Evolutionary conservation across 2,888 invertebrate species (phyloP), one percentile per base, ranked within the genome.

Genomic region (Epiblema foenella): DNA sequence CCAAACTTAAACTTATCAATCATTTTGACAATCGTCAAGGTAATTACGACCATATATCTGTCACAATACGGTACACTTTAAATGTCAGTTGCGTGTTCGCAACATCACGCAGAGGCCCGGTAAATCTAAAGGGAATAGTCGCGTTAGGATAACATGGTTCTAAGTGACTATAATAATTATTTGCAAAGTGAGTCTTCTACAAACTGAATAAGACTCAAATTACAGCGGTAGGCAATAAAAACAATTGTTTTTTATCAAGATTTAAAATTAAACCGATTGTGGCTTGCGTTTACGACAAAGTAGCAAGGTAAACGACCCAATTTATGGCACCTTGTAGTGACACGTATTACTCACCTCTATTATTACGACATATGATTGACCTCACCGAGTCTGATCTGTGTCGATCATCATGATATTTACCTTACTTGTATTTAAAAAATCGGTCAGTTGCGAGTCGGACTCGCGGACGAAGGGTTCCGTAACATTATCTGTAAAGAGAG

Each of bases 81-180:
- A 63, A 29, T 20, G 17, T 12, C 9, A 20, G 33, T 63, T 15
- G 51, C 63, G 63, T 63, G 51, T 12, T 51, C 49, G 17, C 12
- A 62, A 12, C 5, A 17, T 8, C 63, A 63, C 63, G 63, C 51
- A 37, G 11, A 12, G 18, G 2, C 18, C 63, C 15, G 33, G 63
- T 37, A 63, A 63, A 56, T 56, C 56, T 60, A 20, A n/a, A 24
- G 11, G 29, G 46, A 60, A 42, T 60, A 20, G 60, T 46, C 10
- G 11, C 42, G 20, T 60, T n/a, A 5, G n/a, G 7, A n/a, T 46
- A 4, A 46, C 46, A 46, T 46, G 46, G n/a, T 46, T 46, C 46
- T 46, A 46, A 8, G 46, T 8, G 46, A n/a, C 46, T n/a, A n/a
- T 46, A 12, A n/a, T n/a, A 7, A 8, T n/a, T 42, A 10, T 15